Base-by-base conservation (phyloP, 2,113 vertebrate species). In the Pangasianodon gigas region DNA sequence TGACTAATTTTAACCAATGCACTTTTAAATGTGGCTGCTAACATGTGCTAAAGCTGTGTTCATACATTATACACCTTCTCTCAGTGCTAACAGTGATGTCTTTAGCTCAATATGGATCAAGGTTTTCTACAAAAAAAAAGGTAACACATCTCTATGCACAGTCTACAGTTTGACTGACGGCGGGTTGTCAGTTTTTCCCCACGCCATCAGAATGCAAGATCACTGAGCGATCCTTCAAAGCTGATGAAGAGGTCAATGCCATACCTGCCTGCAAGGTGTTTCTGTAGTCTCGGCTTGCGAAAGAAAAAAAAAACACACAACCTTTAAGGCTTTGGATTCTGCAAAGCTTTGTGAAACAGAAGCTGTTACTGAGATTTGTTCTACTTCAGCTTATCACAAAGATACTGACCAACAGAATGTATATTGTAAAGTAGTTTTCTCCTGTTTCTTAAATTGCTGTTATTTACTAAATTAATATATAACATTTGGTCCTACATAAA, bases 211-310 rank as follows among this genome's bases (percentile, higher is more conserved):
- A 93, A 93, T 89, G 88, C 87, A 74, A 89, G 91, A 92, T 92
- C 90, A 77, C 88, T 86, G 88, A 71, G 32, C 54, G 88, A 85
- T 93, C 85, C 91, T 90, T 93, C 88, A 87, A 87, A 90, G 88
- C 77, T 92, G 92, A 95, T 94, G 91, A 93, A 93, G 90, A 92
- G 89, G 92, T 94, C 93, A 89, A 90, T 91, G 90, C 75, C 54
- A 87, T 87, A 86, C 67, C 90, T 65, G 85, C 71, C 84, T 92
- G 91, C 80, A 51, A 84, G 54, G 29, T 67, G 81, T 56, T 88
- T 75, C 67, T 79, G 91, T 85, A 75, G 86, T 54, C 65, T 21
- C 51, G 9, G 65, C 60, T 84, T 58, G 37, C 2, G 29, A 41
- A 85, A 62, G 67, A 32, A 77, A 37, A 51, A 67, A 75, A 79